Evolutionary conservation across 1,140 invertebrate genomes (phyloP).

Genomic region (Eueides isabella): DNA sequence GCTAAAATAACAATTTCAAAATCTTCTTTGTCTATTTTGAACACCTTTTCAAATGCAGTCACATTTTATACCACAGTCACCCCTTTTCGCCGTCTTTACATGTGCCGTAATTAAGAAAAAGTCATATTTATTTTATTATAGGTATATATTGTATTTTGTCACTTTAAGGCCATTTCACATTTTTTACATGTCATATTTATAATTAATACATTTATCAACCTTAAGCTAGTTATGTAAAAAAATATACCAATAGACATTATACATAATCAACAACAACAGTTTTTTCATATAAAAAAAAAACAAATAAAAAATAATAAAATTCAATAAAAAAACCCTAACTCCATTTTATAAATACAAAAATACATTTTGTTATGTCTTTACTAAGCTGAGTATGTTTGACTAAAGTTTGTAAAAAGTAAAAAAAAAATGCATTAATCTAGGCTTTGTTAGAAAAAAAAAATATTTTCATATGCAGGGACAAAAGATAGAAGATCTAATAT

Average conservation of each 20-base stretch:
- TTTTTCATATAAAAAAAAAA: constrained; percentile 17
- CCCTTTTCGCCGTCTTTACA: too few species aligned
- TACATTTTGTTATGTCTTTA: constrained; percentile 5
- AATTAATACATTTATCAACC: constrained; percentile 26
- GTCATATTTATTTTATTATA: constrained; percentile 23
- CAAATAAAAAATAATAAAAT: constrained; percentile 13
- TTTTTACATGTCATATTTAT: constrained; percentile 21
- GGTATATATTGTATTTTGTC: constrained; percentile 17
- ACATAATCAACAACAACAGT: constrained; percentile 29
- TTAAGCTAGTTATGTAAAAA: constrained; percentile 28
- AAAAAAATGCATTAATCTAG: neutral
- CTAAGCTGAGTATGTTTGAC: constrained; percentile 3
- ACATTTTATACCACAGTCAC: too few species aligned
- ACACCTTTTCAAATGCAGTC: too few species aligned
- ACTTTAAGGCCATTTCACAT: constrained; percentile 32
- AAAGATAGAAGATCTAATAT: neutral
- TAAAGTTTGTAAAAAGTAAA: neutral
- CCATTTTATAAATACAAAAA: constrained; percentile 1
- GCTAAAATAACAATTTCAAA: too few species aligned
- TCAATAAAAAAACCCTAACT: constrained; percentile 17
- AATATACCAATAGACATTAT: constrained; percentile 23
- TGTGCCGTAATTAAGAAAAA: too few species aligned
- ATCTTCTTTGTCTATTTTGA: too few species aligned
- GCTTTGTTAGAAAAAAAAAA: neutral
- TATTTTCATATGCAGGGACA: too few species aligned